phyloP scores from a whole-genome alignment of 1,140 invertebrate species.

The Drosophila lacertosa region DNA sequence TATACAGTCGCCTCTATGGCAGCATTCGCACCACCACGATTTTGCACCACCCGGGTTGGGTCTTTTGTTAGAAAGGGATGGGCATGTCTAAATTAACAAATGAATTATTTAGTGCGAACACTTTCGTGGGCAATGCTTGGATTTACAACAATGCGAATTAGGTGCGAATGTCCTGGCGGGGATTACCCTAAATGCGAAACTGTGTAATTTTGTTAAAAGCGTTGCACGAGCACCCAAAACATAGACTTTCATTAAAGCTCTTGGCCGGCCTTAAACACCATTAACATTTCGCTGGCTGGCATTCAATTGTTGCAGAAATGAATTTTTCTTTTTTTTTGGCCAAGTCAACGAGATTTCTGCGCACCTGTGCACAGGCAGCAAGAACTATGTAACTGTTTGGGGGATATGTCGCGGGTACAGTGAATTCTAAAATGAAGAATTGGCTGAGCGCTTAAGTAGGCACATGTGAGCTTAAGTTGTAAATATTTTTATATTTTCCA shows the following conservation, averaged over 20 bases:
- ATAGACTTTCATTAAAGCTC: constrained; percentile 16
- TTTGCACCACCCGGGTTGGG: not conserved
- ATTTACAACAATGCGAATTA: constrained; percentile 71
- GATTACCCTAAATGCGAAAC: constrained; percentile 70
- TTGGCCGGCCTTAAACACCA: not conserved
- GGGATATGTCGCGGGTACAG: too few relatives aligned
- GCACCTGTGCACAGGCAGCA: constrained; percentile 18
- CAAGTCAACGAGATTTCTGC: constrained; percentile 3
- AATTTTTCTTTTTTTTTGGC: constrained; percentile 23
- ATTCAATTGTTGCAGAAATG: constrained; percentile 10
- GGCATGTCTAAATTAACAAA: constrained; percentile 78
- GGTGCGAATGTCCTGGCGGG: constrained; percentile 73
- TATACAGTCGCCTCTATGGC: not conserved
- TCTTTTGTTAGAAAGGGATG: too few relatives aligned
- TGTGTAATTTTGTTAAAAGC: constrained; percentile 72
- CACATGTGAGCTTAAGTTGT: too few relatives aligned
- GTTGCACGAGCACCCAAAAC: constrained; percentile 26
- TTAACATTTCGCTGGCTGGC: not conserved
- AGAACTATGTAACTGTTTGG: too few relatives aligned
- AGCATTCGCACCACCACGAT: not conserved
- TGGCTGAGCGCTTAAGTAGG: not conserved
- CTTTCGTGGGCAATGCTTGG: constrained; percentile 71
- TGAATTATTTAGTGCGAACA: constrained; percentile 77
- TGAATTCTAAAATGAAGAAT: too few relatives aligned
- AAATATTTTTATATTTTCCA: too few relatives aligned